A percentile compares a stretch with the other conserved stretches of the same genome.
Evolutionary conservation across 2,113 vertebrate species (phyloP).

Genomic region (Chroicocephalus ridibundus): DNA sequence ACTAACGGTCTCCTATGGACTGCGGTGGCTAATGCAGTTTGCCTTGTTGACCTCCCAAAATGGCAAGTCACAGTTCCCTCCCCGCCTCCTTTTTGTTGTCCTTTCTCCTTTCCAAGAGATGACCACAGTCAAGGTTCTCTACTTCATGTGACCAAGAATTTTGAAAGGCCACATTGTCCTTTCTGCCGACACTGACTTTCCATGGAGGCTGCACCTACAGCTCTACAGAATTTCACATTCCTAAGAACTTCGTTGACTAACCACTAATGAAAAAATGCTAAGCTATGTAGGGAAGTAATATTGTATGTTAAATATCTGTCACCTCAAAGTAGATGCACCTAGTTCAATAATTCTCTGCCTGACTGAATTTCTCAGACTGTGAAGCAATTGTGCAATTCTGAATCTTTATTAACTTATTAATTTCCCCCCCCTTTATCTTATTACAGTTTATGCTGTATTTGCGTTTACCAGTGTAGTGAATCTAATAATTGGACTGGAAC

Average conservation of each 20-base stretch:
- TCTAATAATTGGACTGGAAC: conserved; percentile 91
- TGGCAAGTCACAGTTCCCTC: neutral
- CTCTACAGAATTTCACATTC: neutral
- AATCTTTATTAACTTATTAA: neutral
- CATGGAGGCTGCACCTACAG: neutral
- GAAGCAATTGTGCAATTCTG: neutral
- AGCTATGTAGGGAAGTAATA: neutral
- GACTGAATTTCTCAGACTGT: neutral
- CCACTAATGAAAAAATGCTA: neutral
- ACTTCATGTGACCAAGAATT: neutral
- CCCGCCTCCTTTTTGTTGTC: neutral
- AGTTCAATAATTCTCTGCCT: neutral
- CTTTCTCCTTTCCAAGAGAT: neutral
- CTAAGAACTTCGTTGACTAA: neutral
- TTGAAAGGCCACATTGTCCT: neutral
- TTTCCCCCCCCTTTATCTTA: neutral
- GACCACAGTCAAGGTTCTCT: neutral
- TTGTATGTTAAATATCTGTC: neutral
- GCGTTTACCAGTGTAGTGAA: conserved; percentile 91
- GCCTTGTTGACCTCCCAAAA: neutral
- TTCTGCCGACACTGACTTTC: neutral
- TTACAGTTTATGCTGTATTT: conserved; percentile 86
- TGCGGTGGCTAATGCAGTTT: neutral
- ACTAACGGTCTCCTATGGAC: neutral
- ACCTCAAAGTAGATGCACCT: neutral